Percentiles rank a stretch among this genome's conserved stretches.
Conservation (phyloP, 2,888 invertebrate species). For the Pteria penguin region DNA sequence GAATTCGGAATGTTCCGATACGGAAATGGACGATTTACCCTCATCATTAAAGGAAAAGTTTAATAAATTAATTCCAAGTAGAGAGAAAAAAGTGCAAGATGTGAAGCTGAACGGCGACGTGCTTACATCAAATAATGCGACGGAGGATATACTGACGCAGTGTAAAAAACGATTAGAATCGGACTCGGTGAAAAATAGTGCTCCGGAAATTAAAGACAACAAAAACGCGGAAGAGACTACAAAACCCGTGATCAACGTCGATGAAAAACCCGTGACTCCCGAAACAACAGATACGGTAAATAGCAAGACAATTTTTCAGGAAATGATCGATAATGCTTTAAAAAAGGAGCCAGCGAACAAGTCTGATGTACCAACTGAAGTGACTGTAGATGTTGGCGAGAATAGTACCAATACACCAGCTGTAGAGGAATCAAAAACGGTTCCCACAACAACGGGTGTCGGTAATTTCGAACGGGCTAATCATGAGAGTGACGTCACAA, state of each 20-base stretch:
- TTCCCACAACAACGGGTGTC: background rate
- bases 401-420: slow-evolving; percentile 1
- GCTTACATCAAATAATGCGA: background rate
- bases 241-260: background rate
- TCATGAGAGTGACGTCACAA: slow-evolving; percentile 19
- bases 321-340: slow-evolving; percentile 70
- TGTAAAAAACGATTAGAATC: background rate
- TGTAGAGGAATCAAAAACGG: slow-evolving; percentile 1
- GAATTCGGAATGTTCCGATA: slow-evolving; percentile 31
- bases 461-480: slow-evolving; percentile 11
- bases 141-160: background rate
- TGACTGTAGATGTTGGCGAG: background rate
- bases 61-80: background rate
- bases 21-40: background rate
- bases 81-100: background rate
- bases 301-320: slow-evolving; percentile 55
- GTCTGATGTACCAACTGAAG: background rate
- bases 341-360: slow-evolving; percentile 46
- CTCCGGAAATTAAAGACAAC: background rate
- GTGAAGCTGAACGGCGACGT: background rate
- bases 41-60: background rate
- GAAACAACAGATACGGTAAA: background rate
- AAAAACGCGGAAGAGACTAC: background rate
- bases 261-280: background rate
- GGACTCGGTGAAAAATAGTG: background rate